Base-by-base conservation (phyloP, 2,888 invertebrate species). In the Eupeodes luniger region DNA sequence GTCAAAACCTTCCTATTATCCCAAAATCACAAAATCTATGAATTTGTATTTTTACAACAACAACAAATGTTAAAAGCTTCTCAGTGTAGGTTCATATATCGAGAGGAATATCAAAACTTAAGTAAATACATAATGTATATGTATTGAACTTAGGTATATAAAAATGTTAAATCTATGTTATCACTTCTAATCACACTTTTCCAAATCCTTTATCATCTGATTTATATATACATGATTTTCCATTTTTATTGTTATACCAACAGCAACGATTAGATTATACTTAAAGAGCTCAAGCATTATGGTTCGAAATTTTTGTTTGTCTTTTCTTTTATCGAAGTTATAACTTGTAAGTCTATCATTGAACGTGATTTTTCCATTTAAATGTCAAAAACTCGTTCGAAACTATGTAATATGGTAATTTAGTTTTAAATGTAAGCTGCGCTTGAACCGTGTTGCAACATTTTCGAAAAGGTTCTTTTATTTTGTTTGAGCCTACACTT, bases 331-430 rank as follows among this genome's bases (percentile, higher is more conserved):
- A 27, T 27, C 16, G 40, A 62, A 62, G 16, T 7, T 53, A n/a
- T 53, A 40, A 62, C 62, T 19, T 49, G 66, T 66, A 66, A 66
- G 27, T 11, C 47, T 11, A 49, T 49, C 14, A 66, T 66, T 66
- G 59, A 19, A 57, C 66, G 19, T 47, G 49, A 12, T 14, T 66
- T 66, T 66, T 66, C 66, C 66, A 66, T 66, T 66, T 66, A 66
- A 49, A 66, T 66, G 66, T 66, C 66, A 66, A 47, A 40, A 49
- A 66, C 19, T 66, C 40, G 14, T 49, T 49, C 12, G 27, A 19
- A 47, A 47, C 14, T 44, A 16, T 19, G 3, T 7, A n/a, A 16
- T 62, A 64, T 66, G 44, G 66, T 66, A 66, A 66, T 47, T 66
- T 14, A 27, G 62, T 59, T 7, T n/a, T 14, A 12, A 4, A 36